Base-by-base conservation (phyloP, 2,113 vertebrate genomes). In the Chaetodon trifascialis region DNA sequence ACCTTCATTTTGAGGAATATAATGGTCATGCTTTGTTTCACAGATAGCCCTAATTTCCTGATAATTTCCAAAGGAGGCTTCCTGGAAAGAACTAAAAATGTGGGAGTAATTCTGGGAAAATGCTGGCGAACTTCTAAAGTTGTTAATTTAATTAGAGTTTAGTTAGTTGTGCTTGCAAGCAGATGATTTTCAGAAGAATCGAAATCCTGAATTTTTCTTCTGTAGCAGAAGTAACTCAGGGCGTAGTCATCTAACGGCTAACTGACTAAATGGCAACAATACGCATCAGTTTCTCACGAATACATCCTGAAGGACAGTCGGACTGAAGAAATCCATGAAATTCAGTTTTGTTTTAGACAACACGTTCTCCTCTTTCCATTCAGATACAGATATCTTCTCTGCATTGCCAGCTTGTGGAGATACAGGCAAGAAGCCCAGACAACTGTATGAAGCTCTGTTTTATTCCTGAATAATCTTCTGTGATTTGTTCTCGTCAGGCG, bases 401-500 rank as follows among this genome's bases (percentile, higher is more conserved):
- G 15, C 14, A 67, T 11, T 30, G 12, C 2, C 23, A 23, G 25
- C n/a, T 7, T 58, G 40, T 21, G 4, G 25, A 34, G 55, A 60
- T 11, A 3, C 12, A 58, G 5, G 10, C 16, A 44, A 46, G 36
- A 55, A 55, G 55, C 68, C 19, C 2, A n/a, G 38, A 54, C 49
- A 21, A 12, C 3, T 40, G 6, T 44, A 4, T 23, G 44, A 11
- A 63, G 21, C 34, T 62, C 38, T 40, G 16, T 4, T 34, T 1
- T 14, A 4, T 58, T 25, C 3, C 5, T 25, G 5, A 30, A n/a
- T 4, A 2, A 23, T 30, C 12, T 23, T 15, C 12, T 80, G 47
- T 34, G 7, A 4, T 56, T 5, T 78, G 73, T 74, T 77, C 11
- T 11, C 23, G 42, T 38, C 86, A 99, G 98, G 97, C 96, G 0